Evolutionary conservation across 2,888 invertebrate genomes (phyloP), one percentile per base, ranked within the genome.

Genomic region (Eilema depressum): DNA sequence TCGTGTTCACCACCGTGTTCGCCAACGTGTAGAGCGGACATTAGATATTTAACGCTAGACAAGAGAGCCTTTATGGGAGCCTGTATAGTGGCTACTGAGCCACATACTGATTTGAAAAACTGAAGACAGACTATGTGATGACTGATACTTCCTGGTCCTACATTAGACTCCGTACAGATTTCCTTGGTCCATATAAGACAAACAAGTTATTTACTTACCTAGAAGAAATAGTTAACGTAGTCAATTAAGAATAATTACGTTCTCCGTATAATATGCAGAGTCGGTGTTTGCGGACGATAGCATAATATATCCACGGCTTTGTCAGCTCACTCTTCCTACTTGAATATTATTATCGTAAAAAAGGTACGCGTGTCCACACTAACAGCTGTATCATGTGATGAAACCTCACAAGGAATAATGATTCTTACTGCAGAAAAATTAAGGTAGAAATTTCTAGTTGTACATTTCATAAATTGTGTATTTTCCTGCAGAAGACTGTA

Each of bases 311-410:
- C 67, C 66, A 70, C 69, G 66, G 63, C 81, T 76, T 74, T 78
- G 76, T 81, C 74, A 83, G 79, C 74, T 76, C 70, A 81, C 69
- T 65, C 73, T 68, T 74, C 67, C 65, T 72, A 77, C 82, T 83
- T 79, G 83, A 83, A 81, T 81, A 83, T 81, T 83, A 83, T 81
- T 82, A 75, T 61, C 82, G 66, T 82, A 83, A 81, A 83, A 83
- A 83, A 79, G 75, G 73, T 79, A 73, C 77, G 66, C 47, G 68
- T 75, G 73, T 75, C 82, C 82, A 59, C 79, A 73, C 69, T 81
- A 75, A 79, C 71, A 77, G 70, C 83, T 74, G 72, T 73, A 70
- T 30, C 61, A 73, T 70, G 37, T 66, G 61, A 75, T 75, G 66
- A 63, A 74, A 60, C 41, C 56, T 10, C 10, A 28, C 77, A 75